Base-by-base conservation (phyloP, 2,888 invertebrate species). In the Acanthosoma haemorrhoidale region DNA sequence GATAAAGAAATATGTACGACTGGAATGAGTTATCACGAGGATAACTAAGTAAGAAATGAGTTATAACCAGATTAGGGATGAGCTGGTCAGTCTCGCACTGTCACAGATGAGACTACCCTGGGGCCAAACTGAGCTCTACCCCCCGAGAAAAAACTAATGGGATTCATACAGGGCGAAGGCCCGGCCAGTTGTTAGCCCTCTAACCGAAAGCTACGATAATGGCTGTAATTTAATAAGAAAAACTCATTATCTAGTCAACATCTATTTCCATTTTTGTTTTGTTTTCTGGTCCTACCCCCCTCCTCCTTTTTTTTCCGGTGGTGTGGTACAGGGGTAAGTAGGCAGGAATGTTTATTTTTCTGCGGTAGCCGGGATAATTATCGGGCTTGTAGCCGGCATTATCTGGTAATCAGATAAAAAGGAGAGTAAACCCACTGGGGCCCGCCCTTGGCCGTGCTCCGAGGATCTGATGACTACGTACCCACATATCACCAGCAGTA, bases 221-320 rank as follows among this genome's bases (percentile, higher is more conserved):
- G 16, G 36, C 16, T 38, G 61, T 61, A 61, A 61, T 61, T 61
- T 61, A 61, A 61, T 61, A 61, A 61, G 61, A 34, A 51, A 51
- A 61, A 61, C 61, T 61, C 61, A 61, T 61, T 61, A 61, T 34
- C 34, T 36, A 61, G 61, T 61, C 61, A 61, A 34, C 36, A 34
- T 34, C 21, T 21, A 34, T 61, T 34, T 38, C 9, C 34, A 29
- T 34, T 32, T 18, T 32, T 32, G n/a, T 16, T 34, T 59, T 59
- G 15, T 61, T 61, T 61, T 36, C 38, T 61, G 34, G 32, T 38
- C 51, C 25, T n/a, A 25, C 25, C 51, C 25, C 8, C 1, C 13
- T n/a, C n/a, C n/a, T n/a, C n/a, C n/a, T n/a, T n/a, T n/a, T n/a
- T n/a, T n/a, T n/a, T n/a, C n/a, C n/a, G n/a, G n/a, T n/a, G n/a